Evolutionary conservation across 2,888 invertebrate genomes (phyloP).

Genomic region (Polyommatus iphigenia): DNA sequence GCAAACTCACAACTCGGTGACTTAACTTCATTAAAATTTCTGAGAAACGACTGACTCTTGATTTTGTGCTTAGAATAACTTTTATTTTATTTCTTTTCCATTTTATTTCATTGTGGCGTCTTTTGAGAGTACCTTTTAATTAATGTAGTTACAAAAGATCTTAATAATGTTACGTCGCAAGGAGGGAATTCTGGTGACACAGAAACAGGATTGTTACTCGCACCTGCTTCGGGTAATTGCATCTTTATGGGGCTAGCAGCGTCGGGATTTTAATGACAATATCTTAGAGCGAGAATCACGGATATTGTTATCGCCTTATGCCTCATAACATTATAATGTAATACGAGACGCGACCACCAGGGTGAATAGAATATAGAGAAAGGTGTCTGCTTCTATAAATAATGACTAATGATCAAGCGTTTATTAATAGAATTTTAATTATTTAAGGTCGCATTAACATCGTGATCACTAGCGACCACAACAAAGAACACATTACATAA

Average conservation of each 20-base stretch:
- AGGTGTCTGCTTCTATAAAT: no score
- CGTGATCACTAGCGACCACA: no score
- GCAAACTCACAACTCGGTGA: conserved; percentile 11
- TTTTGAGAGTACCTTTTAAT: conserved; percentile 14
- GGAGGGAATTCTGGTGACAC: background rate
- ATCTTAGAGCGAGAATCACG: background rate
- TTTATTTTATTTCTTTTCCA: conserved; percentile 18
- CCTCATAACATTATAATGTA: background rate
- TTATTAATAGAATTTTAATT: no score
- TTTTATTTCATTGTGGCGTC: conserved; percentile 5
- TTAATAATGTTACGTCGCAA: background rate
- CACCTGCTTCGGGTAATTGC: conserved; percentile 4
- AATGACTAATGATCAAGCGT: no score
- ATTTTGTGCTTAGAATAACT: conserved; percentile 27
- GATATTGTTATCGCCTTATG: conserved; percentile 15
- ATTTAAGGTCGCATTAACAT: no score
- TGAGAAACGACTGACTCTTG: conserved; percentile 18
- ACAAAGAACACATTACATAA: no score
- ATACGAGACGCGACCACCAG: background rate
- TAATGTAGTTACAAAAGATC: conserved; percentile 4
- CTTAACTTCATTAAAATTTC: conserved; percentile 28
- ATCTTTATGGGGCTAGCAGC: conserved; percentile 3
- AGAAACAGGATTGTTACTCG: background rate
- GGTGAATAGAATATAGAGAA: no score
- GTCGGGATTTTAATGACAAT: conserved; percentile 20